These are phyloP conservation scores for Helicorthomorpha holstii DNA, from an alignment of 1,140 invertebrate species.

Conservation along the genomic window DNA sequence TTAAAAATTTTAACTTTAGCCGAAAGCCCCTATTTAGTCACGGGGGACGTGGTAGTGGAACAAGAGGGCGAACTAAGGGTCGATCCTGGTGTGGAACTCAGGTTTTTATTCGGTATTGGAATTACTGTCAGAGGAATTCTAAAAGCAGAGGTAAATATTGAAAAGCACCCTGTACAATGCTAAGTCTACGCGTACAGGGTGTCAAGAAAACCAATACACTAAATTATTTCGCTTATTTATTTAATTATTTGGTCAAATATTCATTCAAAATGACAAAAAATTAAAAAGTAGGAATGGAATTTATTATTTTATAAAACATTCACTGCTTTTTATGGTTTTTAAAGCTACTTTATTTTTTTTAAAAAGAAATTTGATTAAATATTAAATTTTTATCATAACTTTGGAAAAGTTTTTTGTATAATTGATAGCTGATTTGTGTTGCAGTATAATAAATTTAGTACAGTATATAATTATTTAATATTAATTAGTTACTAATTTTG, in stretches of 20 bases:
- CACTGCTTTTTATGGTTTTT: not conserved
- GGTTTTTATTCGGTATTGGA: slow-evolving; percentile 73
- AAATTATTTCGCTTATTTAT: not conserved
- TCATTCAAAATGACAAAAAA: no score
- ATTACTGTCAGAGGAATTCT: slow-evolving; percentile 75
- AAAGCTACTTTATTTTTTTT: no score
- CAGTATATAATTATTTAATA: no score
- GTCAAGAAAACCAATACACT: not conserved
- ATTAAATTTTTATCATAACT: no score
- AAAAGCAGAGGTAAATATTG: slow-evolving; percentile 56
- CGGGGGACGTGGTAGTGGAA: slow-evolving; percentile 63
- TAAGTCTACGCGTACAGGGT: not conserved
- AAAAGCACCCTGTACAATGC: not conserved
- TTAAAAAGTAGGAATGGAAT: no score
- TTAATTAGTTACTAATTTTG: no score
- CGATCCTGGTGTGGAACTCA: slow-evolving; percentile 65
- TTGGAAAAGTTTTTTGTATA: no score
- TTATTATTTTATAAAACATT: not conserved
- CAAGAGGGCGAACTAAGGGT: slow-evolving; percentile 52
- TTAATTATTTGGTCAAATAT: not conserved
- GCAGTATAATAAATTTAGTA: no score
- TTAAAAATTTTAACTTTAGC: not conserved
- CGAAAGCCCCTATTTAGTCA: slow-evolving; percentile 38
- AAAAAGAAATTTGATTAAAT: no score
- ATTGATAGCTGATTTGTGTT: no score